phyloP scores from a whole-genome alignment of 1,140 invertebrate genomes.

The Drosophila varians region DNA sequence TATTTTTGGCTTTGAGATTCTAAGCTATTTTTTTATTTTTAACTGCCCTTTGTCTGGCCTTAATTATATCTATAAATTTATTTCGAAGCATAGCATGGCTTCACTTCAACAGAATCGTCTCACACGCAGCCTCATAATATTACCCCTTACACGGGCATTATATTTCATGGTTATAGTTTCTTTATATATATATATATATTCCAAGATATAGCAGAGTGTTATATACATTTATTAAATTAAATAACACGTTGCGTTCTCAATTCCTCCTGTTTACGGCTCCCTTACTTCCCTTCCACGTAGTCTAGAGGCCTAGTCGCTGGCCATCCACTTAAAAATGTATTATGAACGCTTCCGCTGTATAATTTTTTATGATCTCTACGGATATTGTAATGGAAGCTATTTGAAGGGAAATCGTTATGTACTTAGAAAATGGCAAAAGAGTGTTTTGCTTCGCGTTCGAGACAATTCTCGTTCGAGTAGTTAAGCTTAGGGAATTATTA shows the following conservation, averaged over 20 bases:
- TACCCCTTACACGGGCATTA: conserved; percentile 38
- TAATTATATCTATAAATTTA: conserved; percentile 49
- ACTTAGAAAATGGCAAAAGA: not conserved
- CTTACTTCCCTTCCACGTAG: not conserved
- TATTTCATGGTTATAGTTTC: conserved; percentile 40
- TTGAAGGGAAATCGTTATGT: conserved; percentile 36
- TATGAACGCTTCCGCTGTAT: conserved; percentile 49
- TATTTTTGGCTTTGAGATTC: conserved; percentile 38
- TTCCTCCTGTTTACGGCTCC: conserved; percentile 13
- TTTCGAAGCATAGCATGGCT: conserved; percentile 21
- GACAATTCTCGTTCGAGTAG: no score
- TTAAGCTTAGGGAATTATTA: no score
- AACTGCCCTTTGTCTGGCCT: conserved; percentile 73
- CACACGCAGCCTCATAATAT: conserved; percentile 47
- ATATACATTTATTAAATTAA: conserved; percentile 51
- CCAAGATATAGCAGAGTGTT: conserved; percentile 11
- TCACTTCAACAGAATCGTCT: conserved; percentile 42
- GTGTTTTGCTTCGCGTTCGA: no score
- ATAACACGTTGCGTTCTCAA: conserved; percentile 46
- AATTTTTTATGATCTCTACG: conserved; percentile 45
- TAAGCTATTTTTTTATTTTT: conserved; percentile 64
- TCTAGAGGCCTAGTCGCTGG: conserved; percentile 11
- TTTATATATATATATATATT: conserved; percentile 24
- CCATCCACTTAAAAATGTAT: conserved; percentile 51
- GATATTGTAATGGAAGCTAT: conserved; percentile 43